Percentiles rank a stretch among this genome's conserved stretches.
These are phyloP conservation scores for human (Homo sapiens) DNA, from an alignment of 2,113 vertebrate genomes.

Conservation along the genomic window GRCh38 chr16:88087501-88088000, in stretches of 20 bases:
- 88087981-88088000: neutral
- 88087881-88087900: neutral
- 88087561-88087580: too few relatives aligned
- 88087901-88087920: too few relatives aligned
- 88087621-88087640: too few relatives aligned
- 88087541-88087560: neutral
- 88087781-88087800: neutral
- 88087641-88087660: neutral
- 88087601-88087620: too few relatives aligned
- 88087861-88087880: neutral
- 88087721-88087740: neutral
- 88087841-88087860: too few relatives aligned
- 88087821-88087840: neutral
- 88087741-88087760: neutral
- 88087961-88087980: neutral
- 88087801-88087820: neutral
- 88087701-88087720: neutral
- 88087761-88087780: neutral
- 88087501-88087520: neutral
- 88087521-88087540: neutral
- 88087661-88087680: neutral
- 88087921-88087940: too few relatives aligned
- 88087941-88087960: neutral
- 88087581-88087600: too few relatives aligned
- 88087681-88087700: neutral